Conservation (phyloP, 2,113 vertebrate genomes). For the Channa argus region DNA sequence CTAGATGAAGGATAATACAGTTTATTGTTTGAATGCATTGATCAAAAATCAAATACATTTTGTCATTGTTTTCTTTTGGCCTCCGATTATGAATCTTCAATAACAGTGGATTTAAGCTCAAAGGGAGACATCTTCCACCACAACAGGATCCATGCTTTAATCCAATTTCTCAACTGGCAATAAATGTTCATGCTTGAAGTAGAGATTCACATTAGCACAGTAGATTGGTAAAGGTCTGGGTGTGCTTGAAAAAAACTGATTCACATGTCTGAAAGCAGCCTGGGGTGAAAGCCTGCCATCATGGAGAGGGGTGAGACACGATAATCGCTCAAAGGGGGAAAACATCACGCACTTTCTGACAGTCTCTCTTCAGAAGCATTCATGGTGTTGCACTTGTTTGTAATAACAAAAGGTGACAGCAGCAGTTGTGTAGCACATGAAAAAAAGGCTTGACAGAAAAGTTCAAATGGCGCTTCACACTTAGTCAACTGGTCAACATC, state of each 20-base stretch:
- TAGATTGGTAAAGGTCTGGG: not conserved
- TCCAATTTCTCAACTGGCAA: slow-evolving; percentile 26
- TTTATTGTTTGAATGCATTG: no score
- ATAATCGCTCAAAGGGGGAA: not conserved
- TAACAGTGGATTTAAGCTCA: slow-evolving; percentile 2
- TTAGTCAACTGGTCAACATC: no score
- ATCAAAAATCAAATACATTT: no score
- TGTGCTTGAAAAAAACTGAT: not conserved
- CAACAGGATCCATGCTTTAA: slow-evolving; percentile 1
- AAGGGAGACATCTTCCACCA: slow-evolving; percentile 4
- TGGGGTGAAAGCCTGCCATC: not conserved
- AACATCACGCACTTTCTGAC: slow-evolving; percentile 6
- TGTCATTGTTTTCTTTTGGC: slow-evolving; percentile 7
- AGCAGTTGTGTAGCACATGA: not conserved
- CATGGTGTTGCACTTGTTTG: slow-evolving; percentile 9
- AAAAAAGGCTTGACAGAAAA: not conserved
- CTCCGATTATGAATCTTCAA: slow-evolving; percentile 18
- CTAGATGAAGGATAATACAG: no score
- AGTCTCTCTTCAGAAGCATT: not conserved
- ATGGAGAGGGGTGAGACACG: not conserved
- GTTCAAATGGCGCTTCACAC: not conserved
- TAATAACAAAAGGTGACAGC: not conserved
- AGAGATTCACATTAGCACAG: not conserved
- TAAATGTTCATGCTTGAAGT: not conserved
- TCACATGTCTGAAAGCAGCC: not conserved